These are phyloP conservation scores for Cheilosia grossa DNA, from an alignment of 2,888 invertebrate species.

Conservation along the genomic window DNA sequence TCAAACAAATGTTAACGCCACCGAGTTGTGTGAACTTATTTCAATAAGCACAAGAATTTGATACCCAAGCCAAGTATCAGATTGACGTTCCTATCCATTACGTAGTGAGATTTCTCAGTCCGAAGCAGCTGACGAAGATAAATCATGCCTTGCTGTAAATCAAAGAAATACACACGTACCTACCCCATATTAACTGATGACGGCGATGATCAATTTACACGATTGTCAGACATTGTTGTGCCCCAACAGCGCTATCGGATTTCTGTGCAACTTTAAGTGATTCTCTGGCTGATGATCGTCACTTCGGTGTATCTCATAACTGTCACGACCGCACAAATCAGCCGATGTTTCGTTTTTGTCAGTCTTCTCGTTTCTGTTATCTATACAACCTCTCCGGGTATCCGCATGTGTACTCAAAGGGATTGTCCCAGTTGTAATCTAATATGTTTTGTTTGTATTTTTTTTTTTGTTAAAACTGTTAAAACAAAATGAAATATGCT, in stretches of 20 bases:
- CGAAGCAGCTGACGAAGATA: constrained; percentile 8
- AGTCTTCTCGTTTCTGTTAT: not conserved
- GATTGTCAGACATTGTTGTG: constrained; percentile 24
- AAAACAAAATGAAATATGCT: constrained; percentile 4
- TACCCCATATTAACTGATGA: constrained; percentile 37
- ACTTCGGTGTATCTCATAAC: constrained; percentile 41
- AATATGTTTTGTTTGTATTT: constrained; percentile 38
- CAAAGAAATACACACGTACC: not conserved
- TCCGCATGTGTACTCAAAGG: not conserved
- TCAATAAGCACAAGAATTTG: constrained; percentile 5
- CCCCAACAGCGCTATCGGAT: constrained; percentile 47
- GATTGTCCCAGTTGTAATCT: constrained; percentile 59
- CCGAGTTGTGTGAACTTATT: constrained; percentile 15
- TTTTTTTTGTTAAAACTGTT: constrained; percentile 21
- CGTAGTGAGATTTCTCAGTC: constrained; percentile 32
- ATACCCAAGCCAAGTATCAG: constrained; percentile 20
- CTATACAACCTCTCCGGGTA: constrained; percentile 11
- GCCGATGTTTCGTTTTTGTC: constrained; percentile 2
- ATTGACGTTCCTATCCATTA: constrained; percentile 37
- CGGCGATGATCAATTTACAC: constrained; percentile 60
- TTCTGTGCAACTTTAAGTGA: constrained; percentile 62
- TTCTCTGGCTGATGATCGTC: constrained; percentile 59
- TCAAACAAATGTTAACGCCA: constrained; percentile 21
- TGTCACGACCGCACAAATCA: constrained; percentile 40
- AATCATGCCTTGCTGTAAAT: constrained; percentile 24